Percentiles rank a stretch among this genome's conserved stretches.
Evolutionary conservation across 2,888 invertebrate genomes (phyloP).

Genomic region (Mythimna ferrago): DNA sequence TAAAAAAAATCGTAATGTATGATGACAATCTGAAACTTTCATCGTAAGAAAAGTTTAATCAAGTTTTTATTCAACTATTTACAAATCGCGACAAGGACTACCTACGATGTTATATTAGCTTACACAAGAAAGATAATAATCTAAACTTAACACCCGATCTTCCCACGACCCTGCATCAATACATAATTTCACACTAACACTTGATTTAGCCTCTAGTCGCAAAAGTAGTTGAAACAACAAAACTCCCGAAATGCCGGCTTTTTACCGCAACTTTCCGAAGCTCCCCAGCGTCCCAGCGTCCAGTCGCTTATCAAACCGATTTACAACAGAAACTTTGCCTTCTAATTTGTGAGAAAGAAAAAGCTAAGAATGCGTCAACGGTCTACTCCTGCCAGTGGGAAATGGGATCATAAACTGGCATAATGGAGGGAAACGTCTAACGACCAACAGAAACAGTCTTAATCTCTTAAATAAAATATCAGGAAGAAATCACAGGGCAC

Average conservation of each 20-base stretch:
- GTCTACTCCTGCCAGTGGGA: conserved; percentile 75
- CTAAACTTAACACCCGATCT: neutral
- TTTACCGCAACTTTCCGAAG: conserved; percentile 28
- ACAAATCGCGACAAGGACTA: too few relatives aligned
- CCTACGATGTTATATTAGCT: neutral
- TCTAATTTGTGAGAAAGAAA: conserved; percentile 73
- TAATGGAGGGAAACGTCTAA: conserved; percentile 82
- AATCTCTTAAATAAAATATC: conserved; percentile 88
- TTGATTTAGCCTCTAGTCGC: conserved; percentile 13
- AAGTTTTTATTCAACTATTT: too few relatives aligned
- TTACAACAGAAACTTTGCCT: conserved; percentile 74
- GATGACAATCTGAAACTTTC: too few relatives aligned
- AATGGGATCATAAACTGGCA: conserved; percentile 83
- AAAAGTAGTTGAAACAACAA: conserved; percentile 22
- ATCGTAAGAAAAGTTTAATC: too few relatives aligned
- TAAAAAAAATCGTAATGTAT: too few relatives aligned
- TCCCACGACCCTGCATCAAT: neutral
- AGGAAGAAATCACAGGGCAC: conserved; percentile 85
- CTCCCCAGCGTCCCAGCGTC: conserved; percentile 20
- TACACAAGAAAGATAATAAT: neutral
- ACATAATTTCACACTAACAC: conserved; percentile 15
- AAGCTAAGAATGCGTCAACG: conserved; percentile 72
- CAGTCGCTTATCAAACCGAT: conserved; percentile 73
- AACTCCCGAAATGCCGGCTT: conserved; percentile 21
- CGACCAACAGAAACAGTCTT: conserved; percentile 78